Evolutionary conservation across 2,888 invertebrate genomes (phyloP).

Genomic region (Cryptophagus acutangulus): DNA sequence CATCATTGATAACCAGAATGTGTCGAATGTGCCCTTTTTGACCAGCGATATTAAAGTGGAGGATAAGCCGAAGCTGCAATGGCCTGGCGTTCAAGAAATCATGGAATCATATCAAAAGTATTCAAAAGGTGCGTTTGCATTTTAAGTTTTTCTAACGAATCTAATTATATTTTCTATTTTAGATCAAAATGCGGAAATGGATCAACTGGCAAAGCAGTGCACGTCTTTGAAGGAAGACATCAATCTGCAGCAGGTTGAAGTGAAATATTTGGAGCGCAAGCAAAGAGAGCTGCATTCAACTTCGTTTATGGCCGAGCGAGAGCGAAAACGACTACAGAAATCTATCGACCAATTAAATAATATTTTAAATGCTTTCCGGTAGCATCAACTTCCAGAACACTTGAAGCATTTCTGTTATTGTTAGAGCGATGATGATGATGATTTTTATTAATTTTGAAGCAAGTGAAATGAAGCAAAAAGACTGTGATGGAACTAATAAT

Average conservation of each 20-base stretch:
- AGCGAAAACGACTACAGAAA: slow-evolving; percentile 38
- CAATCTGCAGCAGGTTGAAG: slow-evolving; percentile 50
- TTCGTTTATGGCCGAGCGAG: slow-evolving; percentile 39
- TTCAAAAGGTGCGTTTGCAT: slow-evolving; percentile 49
- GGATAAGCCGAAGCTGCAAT: slow-evolving; percentile 33
- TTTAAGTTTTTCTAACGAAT: too few species aligned
- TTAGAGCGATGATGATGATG: slow-evolving; percentile 6
- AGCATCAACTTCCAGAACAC: slow-evolving; percentile 33
- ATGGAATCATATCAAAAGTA: slow-evolving; percentile 52
- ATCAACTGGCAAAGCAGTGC: slow-evolving; percentile 49
- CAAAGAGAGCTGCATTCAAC: slow-evolving; percentile 40
- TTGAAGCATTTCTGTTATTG: slow-evolving; percentile 23
- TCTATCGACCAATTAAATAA: slow-evolving; percentile 42
- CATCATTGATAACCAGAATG: slow-evolving; percentile 23
- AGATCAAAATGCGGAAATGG: slow-evolving; percentile 52
- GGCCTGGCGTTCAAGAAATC: slow-evolving; percentile 53
- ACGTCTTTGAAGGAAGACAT: slow-evolving; percentile 51
- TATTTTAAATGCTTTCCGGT: slow-evolving; percentile 44
- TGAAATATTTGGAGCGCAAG: slow-evolving; percentile 42
- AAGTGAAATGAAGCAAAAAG: slow-evolving; percentile 19
- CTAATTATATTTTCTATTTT: slow-evolving; percentile 35
- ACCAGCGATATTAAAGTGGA: slow-evolving; percentile 33
- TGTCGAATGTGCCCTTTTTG: not conserved
- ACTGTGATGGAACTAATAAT: slow-evolving; percentile 35
- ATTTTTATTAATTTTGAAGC: slow-evolving; percentile 14